Evolutionary conservation across 2,888 invertebrate genomes (phyloP).

Genomic region (Standfussiana lucernea): DNA sequence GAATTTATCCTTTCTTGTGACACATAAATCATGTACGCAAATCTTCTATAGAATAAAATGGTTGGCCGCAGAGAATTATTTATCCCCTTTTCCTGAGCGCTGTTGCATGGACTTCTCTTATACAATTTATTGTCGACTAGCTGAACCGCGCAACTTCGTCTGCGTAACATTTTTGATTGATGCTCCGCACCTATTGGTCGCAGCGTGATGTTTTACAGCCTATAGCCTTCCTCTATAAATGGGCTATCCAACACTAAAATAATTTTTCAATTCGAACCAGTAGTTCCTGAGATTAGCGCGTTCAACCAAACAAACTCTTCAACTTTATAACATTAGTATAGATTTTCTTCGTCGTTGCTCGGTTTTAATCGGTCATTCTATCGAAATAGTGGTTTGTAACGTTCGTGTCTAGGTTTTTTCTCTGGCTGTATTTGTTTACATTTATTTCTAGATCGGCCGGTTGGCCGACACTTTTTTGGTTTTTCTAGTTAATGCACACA

Average conservation of each 20-base stretch:
- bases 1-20: conserved; percentile 23
- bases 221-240: too few relatives aligned
- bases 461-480: background rate
- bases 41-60: conserved; percentile 14
- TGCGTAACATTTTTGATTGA: too few relatives aligned
- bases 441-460: background rate
- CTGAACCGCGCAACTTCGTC: too few relatives aligned
- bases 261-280: too few relatives aligned
- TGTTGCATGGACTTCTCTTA: background rate
- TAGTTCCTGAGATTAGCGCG: too few relatives aligned
- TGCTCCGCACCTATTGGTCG: too few relatives aligned
- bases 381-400: background rate
- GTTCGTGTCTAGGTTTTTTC: background rate
- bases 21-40: conserved; percentile 30
- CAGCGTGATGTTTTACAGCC: too few relatives aligned
- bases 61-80: conserved; percentile 9
- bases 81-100: background rate
- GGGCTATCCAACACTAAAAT: too few relatives aligned
- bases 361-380: background rate
- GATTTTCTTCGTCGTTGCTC: background rate
- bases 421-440: background rate
- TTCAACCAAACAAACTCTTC: too few relatives aligned
- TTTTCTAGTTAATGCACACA: background rate
- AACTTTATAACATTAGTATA: too few relatives aligned
- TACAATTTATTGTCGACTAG: background rate